Conservation (phyloP, 2,888 invertebrate genomes). For the Mythimna impura region DNA sequence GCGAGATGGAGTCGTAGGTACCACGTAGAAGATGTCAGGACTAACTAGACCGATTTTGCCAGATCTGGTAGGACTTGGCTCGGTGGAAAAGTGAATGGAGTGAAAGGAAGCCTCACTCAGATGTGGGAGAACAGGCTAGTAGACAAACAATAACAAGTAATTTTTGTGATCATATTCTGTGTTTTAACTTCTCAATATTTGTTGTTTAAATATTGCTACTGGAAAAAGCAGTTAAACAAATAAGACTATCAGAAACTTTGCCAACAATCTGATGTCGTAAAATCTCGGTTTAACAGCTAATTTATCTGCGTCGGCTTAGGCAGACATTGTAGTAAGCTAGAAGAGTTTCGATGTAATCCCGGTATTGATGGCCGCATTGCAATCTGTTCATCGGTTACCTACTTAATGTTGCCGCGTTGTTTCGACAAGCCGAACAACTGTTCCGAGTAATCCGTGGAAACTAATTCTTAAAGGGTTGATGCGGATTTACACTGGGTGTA, state of each 20-base stretch:
- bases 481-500: background rate
- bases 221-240: background rate
- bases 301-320: constrained; percentile 46
- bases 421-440: background rate
- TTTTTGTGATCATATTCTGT: background rate
- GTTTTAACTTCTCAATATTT: background rate
- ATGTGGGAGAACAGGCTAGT: too few relatives aligned
- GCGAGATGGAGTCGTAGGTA: too few relatives aligned
- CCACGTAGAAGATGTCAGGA: too few relatives aligned
- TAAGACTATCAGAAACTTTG: constrained; percentile 16
- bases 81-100: too few relatives aligned
- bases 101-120: too few relatives aligned
- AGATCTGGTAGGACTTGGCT: too few relatives aligned
- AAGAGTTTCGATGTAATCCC: constrained; percentile 54
- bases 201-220: background rate
- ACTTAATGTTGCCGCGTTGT: constrained; percentile 20
- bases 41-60: too few relatives aligned
- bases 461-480: background rate
- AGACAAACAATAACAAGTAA: background rate
- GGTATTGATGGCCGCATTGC: constrained; percentile 27
- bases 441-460: background rate
- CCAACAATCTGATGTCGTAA: constrained; percentile 15
- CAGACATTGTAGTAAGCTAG: constrained; percentile 41
- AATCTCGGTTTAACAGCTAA: constrained; percentile 31
- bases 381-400: constrained; percentile 28